Evolutionary conservation across 2,888 invertebrate species (phyloP).

Genomic region (Eilema caniola): DNA sequence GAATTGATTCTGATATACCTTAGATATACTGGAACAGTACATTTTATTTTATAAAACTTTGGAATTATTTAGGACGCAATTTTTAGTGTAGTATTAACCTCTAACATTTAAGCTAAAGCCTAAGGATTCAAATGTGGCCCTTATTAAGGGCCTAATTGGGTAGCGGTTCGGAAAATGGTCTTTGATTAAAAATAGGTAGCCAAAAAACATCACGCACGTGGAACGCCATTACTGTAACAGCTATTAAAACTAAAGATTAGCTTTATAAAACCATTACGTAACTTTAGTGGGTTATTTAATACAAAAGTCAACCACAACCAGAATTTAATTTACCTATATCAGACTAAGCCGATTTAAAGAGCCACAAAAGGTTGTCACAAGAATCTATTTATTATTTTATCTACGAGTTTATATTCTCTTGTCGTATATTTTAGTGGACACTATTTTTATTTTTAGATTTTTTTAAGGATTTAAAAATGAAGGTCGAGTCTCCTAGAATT

Average conservation of each 20-base stretch:
- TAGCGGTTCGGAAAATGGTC: conserved; percentile 57
- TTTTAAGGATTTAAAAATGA: neutral
- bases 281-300: neutral
- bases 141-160: conserved; percentile 60
- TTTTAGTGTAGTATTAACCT: conserved; percentile 21
- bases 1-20: neutral
- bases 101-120: conserved; percentile 32
- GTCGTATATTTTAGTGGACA: neutral
- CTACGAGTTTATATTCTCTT: neutral
- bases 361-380: neutral
- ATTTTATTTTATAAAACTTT: neutral
- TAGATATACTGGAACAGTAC: neutral
- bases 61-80: neutral
- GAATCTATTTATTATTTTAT: neutral
- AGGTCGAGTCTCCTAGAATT: neutral
- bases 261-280: conserved; percentile 2
- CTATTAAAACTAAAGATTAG: conserved; percentile 21
- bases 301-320: neutral
- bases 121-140: conserved; percentile 47
- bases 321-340: neutral
- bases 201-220: conserved; percentile 30
- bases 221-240: conserved; percentile 16
- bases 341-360: neutral
- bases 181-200: conserved; percentile 54
- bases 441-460: neutral